A percentile compares a stretch with the other conserved stretches of the same genome.
phyloP scores from a whole-genome alignment of 2,113 vertebrate species.

The Anhinga rufa region DNA sequence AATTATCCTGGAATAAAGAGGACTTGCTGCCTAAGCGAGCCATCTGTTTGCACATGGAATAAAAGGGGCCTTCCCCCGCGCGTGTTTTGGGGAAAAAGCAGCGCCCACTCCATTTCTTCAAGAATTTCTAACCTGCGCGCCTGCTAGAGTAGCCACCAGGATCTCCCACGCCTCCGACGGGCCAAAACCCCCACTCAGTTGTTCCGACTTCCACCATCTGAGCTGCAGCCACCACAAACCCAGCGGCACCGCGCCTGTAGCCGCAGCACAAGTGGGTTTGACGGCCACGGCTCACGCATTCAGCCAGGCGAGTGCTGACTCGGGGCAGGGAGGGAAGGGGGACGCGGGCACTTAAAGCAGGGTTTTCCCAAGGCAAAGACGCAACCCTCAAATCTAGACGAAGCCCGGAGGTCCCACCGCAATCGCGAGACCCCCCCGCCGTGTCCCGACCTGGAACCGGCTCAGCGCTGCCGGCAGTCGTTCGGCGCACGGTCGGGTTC shows the following conservation, averaged over 20 bases:
- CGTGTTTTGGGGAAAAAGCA: background rate
- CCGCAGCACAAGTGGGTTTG: background rate
- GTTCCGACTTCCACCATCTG: background rate
- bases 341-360: background rate
- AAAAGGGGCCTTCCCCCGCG: background rate
- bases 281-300: fast-evolving
- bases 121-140: background rate
- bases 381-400: background rate
- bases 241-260: fast-evolving
- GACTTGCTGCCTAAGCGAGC: background rate
- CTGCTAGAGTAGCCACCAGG: background rate
- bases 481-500: fast-evolving
- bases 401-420: background rate
- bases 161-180: background rate
- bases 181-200: background rate
- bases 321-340: background rate
- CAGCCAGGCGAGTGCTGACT: background rate
- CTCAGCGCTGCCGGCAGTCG: background rate
- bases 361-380: background rate
- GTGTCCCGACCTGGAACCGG: background rate
- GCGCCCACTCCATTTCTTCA: background rate
- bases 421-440: background rate
- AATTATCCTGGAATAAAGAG: conserved; percentile 24
- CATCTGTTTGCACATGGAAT: background rate
- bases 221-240: background rate